Base-by-base conservation (phyloP, 2,113 vertebrate genomes). In the Istiophorus platypterus region DNA sequence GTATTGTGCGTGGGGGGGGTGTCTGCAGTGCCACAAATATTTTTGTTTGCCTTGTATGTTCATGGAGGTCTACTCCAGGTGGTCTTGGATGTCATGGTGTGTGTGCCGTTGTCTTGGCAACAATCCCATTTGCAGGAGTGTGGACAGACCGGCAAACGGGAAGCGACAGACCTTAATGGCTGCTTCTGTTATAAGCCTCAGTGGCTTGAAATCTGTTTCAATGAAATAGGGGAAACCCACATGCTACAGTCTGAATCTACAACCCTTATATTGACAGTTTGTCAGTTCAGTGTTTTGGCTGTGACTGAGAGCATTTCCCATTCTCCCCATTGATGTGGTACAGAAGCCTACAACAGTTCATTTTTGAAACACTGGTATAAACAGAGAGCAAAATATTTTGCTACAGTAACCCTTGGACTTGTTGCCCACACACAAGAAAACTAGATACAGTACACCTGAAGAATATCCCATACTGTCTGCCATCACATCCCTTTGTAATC, bases 71-170 rank as follows among this genome's bases (percentile, higher is more conserved):
- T 82, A 82, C 78, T 84, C 76, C 68, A 88, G 83, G 92, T 92
- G 84, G 88, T 93, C 82, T 86, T 31, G 56, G 80, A 88, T 88
- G 83, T 52, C 67, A 69, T 90, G 80, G 87, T 87, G 85, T 83
- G 76, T 71, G 71, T 91, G 81, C 74, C 6, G 81, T 95, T 76
- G 90, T 89, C 89, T 71, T 93, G 92, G 92, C 89, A 95, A 94
- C 93, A 52, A 5, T 73, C 84, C 92, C 61, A 80, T 78, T 87
- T 80, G 85, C 71, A 69, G 49, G 68, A 82, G 88, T 56, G 76
- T 80, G 78, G 78, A 90, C 88, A 88, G 76, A 74, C 76, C 81
- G 84, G 72, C 77, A 84, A 70, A 85, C 70, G 71, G 77, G 80
- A 89, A 88, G 78, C 75, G 89, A 91, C 86, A 86, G 83, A 82